Base-by-base conservation (phyloP, 2,888 invertebrate species). In the Scrobipalpa atriplicella region DNA sequence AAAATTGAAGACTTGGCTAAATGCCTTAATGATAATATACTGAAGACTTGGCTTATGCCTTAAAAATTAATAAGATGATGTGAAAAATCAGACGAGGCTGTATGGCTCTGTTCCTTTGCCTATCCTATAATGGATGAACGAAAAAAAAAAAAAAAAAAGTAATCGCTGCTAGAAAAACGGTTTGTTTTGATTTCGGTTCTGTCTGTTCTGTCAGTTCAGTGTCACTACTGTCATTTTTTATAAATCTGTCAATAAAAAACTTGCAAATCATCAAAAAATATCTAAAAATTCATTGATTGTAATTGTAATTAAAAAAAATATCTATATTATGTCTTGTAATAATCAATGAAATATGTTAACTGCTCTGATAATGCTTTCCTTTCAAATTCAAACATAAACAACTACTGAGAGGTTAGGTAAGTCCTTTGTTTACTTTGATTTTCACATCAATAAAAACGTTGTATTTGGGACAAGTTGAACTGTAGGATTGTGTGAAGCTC, bases 181-280 rank as follows among this genome's bases (percentile, higher is more conserved):
- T 29, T 29, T 29, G 29, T 29, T 29, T 29, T 41, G 13, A 41
- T 41, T 41, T 41, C 41, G 11, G 3, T 41, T 1, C 41, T 11
- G 29, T 29, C 29, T n/a, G n/a, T n/a, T n/a, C n/a, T n/a, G n/a
- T n/a, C n/a, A n/a, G n/a, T n/a, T n/a, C n/a, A n/a, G n/a, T n/a
- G n/a, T n/a, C n/a, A n/a, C n/a, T n/a, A n/a, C 5, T 54, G 54
- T 8, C 54, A 54, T 19, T 54, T 54, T 13, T 19, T 52, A 5
- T 52, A 5, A 3, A 21, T 21, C 19, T 54, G 54, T 54, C 54
- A 52, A 52, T 19, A 10, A 21, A 54, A 54, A 10, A 11, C 16
- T 54, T 54, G 54, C 54, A 54, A 54, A 54, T 54, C 54, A 54
- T 21, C 21, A 21, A 54, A 54, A 54, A 47, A n/a, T 29, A 16